These are phyloP conservation scores for Meda fulgida DNA, from an alignment of 2,797 vertebrate genomes.

Conservation along the genomic window DNA sequence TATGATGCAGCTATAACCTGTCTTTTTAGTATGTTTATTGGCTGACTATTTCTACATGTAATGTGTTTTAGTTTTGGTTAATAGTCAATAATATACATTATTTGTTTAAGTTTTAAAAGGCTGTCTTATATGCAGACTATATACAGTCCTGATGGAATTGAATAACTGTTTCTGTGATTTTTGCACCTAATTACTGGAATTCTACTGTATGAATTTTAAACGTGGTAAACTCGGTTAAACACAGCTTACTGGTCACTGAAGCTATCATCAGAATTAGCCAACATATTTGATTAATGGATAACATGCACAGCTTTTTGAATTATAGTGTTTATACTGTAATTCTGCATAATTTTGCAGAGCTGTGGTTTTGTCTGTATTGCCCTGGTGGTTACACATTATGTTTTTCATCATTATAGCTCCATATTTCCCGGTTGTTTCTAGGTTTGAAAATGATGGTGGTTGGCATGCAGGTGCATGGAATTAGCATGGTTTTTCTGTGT, in stretches of 20 bases:
- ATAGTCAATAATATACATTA: background rate
- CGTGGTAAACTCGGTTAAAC: background rate
- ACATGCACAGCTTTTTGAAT: background rate
- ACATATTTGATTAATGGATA: background rate
- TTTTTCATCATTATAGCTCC: background rate
- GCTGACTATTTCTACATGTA: background rate
- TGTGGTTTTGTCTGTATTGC: background rate
- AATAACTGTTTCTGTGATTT: background rate
- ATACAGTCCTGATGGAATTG: background rate
- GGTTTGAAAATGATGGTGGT: constrained; percentile 4
- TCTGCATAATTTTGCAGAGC: background rate
- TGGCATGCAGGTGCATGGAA: constrained; percentile 28
- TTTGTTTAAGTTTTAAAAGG: background rate
- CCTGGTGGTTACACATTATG: background rate
- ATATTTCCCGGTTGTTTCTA: constrained; percentile 8
- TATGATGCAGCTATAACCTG: background rate
- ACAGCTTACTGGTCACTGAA: background rate
- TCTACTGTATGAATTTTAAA: background rate
- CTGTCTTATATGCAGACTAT: background rate
- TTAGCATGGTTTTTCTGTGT: constrained; percentile 18
- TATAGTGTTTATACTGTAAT: background rate
- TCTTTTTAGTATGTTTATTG: background rate
- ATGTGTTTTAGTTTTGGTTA: background rate
- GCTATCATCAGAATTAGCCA: background rate
- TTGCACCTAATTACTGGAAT: background rate